phyloP scores from a whole-genome alignment of 2,888 invertebrate genomes.

The Germaria angustata region DNA sequence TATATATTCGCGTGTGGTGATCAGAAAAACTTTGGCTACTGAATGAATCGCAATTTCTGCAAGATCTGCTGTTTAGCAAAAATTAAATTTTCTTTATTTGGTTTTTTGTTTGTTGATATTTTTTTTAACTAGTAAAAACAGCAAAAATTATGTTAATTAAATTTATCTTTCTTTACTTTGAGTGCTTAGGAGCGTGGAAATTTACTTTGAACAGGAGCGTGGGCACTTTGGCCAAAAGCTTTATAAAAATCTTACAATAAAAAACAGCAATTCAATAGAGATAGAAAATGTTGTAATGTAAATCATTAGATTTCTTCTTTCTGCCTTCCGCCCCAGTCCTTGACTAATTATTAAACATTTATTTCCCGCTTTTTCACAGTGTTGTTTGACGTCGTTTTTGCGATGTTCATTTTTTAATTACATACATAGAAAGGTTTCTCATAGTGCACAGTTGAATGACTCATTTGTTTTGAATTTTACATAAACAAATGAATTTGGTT shows the following conservation, averaged over 20 bases:
- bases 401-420: constrained; percentile 1
- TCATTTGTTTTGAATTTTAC: constrained; percentile 51
- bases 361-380: constrained; percentile 16
- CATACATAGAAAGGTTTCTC: neutral
- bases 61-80: constrained; percentile 34
- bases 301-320: neutral
- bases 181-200: constrained; percentile 20
- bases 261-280: too few relatives aligned
- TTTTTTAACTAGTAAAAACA: constrained; percentile 2
- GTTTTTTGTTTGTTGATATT: constrained; percentile 3
- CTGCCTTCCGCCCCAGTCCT: neutral
- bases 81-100: constrained; percentile 22
- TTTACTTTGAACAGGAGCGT: constrained; percentile 23
- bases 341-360: neutral
- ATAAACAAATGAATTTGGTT: constrained; percentile 14
- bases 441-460: constrained; percentile 21
- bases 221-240: neutral
- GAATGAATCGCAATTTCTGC: constrained; percentile 51
- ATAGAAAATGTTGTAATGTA: neutral
- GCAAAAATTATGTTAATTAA: constrained; percentile 24
- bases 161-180: neutral
- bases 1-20: constrained; percentile 43
- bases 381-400: constrained; percentile 48
- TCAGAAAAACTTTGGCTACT: constrained; percentile 60
- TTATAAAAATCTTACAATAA: neutral